phyloP scores from a whole-genome alignment of 2,888 invertebrate species.

The Salticus scenicus region DNA sequence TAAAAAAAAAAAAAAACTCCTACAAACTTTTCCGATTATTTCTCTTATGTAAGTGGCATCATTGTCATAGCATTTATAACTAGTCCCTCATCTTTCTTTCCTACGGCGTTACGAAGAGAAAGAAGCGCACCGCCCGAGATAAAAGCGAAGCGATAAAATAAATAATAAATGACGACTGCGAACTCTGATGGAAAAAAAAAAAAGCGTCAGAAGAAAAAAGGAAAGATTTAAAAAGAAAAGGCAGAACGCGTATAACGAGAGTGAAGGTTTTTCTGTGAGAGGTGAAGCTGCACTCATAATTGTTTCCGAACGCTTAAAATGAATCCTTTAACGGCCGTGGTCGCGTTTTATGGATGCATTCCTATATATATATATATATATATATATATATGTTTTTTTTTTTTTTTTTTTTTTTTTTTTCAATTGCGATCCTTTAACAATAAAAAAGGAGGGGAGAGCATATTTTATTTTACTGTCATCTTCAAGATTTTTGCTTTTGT shows the following conservation, averaged over 20 bases:
- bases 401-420: conserved; percentile 1
- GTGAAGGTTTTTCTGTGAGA: conserved; percentile 35
- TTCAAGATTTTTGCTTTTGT: conserved; percentile 7
- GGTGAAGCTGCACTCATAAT: conserved; percentile 48
- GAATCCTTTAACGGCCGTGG: conserved; percentile 47
- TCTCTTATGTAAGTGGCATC: no score
- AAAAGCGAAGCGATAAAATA: conserved; percentile 62
- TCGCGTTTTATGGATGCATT: neutral
- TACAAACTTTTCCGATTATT: no score
- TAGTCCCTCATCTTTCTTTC: conserved; percentile 22
- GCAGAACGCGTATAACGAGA: conserved; percentile 61
- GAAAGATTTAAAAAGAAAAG: neutral
- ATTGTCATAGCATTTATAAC: neutral
- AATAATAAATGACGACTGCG: conserved; percentile 60
- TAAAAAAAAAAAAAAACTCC: no score
- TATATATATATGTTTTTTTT: no score
- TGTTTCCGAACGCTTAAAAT: conserved; percentile 59
- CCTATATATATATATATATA: no score
- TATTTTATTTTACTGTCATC: neutral
- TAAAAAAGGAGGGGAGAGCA: neutral
- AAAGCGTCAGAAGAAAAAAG: conserved; percentile 2
- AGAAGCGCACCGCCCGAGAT: conserved; percentile 44
- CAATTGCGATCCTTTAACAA: conserved; percentile 22
- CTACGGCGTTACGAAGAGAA: conserved; percentile 21
- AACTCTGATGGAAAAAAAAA: conserved; percentile 15